phyloP scores from a whole-genome alignment of 23 tunicate species.

The Trididemnum miniatum region DNA sequence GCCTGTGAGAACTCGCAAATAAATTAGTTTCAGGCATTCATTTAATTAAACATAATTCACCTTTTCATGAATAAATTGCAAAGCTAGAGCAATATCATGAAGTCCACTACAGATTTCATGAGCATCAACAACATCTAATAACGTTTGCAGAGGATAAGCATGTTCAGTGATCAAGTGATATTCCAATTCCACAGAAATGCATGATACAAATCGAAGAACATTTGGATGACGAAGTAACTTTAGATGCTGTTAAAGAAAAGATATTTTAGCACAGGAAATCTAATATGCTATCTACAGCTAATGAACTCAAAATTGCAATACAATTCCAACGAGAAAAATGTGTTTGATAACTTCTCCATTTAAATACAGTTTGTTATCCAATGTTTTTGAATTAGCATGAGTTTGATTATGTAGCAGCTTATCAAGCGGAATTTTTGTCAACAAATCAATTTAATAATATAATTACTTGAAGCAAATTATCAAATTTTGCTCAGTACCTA shows the following conservation, averaged over 20 bases:
- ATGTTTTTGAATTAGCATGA: too few species aligned
- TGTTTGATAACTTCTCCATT: too few species aligned
- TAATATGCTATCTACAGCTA: too few species aligned
- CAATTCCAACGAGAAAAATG: too few species aligned
- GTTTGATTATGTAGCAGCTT: too few species aligned
- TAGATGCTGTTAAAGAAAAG: conserved; percentile 52
- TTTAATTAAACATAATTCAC: conserved; percentile 6
- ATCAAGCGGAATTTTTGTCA: too few species aligned
- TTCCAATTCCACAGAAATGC: conserved; percentile 59
- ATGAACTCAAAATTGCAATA: too few species aligned
- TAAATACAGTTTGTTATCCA: too few species aligned
- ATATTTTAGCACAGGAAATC: too few species aligned
- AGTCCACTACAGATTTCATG: conserved; percentile 87
- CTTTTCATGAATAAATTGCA: conserved; percentile 83
- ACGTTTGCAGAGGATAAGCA: conserved; percentile 45
- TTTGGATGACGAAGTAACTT: conserved; percentile 85
- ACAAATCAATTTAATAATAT: too few species aligned
- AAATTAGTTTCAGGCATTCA: neutral
- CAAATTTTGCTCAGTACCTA: neutral
- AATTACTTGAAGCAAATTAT: neutral
- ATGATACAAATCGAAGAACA: conserved; percentile 64
- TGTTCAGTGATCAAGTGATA: conserved; percentile 78
- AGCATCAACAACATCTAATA: conserved; percentile 57
- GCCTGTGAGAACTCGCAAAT: too few species aligned
- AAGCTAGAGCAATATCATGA: conserved; percentile 82